These are phyloP conservation scores for Vulpes lagopus DNA, from an alignment of 2,113 vertebrate species.

Conservation along the genomic window DNA sequence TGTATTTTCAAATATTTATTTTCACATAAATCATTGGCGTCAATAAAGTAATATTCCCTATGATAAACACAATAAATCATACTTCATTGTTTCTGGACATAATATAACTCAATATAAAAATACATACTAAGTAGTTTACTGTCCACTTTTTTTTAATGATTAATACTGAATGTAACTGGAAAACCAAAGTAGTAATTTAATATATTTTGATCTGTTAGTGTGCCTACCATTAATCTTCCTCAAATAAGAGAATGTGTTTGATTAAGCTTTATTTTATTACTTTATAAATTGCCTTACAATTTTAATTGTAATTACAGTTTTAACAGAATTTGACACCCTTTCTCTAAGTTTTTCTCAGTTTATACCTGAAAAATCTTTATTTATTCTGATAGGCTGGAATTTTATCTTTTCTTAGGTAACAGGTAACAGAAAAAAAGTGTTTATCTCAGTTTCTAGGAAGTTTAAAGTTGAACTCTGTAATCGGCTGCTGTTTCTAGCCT, in stretches of 20 bases:
- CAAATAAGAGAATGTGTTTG: neutral
- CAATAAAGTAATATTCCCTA: constrained; percentile 28
- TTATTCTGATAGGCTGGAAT: neutral
- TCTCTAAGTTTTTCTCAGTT: constrained; percentile 22
- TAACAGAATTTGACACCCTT: neutral
- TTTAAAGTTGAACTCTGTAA: neutral
- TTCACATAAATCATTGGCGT: constrained; percentile 57
- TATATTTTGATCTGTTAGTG: neutral
- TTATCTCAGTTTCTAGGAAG: neutral
- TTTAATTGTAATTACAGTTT: constrained; percentile 4
- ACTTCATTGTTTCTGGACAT: constrained; percentile 42
- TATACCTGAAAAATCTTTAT: neutral
- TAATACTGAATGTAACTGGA: constrained; percentile 13
- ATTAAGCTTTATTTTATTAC: neutral
- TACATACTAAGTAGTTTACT: neutral
- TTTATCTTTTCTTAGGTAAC: neutral
- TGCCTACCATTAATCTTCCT: constrained; percentile 14
- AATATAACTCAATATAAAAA: neutral
- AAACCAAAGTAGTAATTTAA: neutral
- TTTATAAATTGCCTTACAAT: neutral
- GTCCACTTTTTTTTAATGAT: constrained; percentile 27
- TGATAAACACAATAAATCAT: constrained; percentile 48
- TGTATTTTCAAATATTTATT: constrained; percentile 55
- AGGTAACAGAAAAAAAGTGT: neutral
- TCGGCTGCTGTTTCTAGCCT: neutral